Base-by-base conservation (phyloP, 1,140 invertebrate species). In the Augochlora pura region DNA sequence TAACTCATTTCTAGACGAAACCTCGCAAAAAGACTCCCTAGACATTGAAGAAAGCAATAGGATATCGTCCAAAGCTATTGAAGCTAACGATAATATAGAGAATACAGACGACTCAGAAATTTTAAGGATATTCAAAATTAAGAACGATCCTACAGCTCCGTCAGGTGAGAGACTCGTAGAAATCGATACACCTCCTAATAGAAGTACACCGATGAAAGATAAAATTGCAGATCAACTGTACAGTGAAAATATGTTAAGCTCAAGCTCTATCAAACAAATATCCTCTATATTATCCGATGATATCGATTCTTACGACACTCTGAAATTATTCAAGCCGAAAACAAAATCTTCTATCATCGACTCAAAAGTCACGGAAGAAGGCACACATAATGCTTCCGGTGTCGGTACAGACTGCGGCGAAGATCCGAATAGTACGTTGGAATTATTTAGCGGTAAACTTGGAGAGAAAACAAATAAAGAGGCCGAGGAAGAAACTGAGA, bases 1-100 rank as follows among this genome's bases (percentile, higher is more conserved):
- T 62, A 90, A 91, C 78, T 91, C 92, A 10, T 93, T 93, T 74
- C 83, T 93, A 2, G 92, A 93, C 38, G 92, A 93, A 70, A 90
- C 88, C 0, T 90, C 83, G 6, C 86, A 85, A 18, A 90, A 90
- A 18, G 86, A 88, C 80, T 88, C 87, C 0, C 80, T 85, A 0
- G 83, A 83, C 8, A 81, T 23, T 1, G 60, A 83, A 23, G 42
- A 38, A 16, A 8, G 18, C 2, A 70, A 72, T 18, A 77, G 83
- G 57, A 21, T 80, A 27, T 57, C 76, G 8, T 14, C 57, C 42
- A 70, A 27, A 46, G n/a, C n/a, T 42, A 71, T 57, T 6, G 77
- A 83, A 21, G 65, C n/a, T 10, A 60, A 63, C 23, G 64, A 83
- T 21, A 52, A 27, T 14, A 39, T 57, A 23, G 83, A 82, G 12